These are phyloP conservation scores for Eleginops maclovinus DNA, from an alignment of 2,113 vertebrate genomes.

Conservation along the genomic window DNA sequence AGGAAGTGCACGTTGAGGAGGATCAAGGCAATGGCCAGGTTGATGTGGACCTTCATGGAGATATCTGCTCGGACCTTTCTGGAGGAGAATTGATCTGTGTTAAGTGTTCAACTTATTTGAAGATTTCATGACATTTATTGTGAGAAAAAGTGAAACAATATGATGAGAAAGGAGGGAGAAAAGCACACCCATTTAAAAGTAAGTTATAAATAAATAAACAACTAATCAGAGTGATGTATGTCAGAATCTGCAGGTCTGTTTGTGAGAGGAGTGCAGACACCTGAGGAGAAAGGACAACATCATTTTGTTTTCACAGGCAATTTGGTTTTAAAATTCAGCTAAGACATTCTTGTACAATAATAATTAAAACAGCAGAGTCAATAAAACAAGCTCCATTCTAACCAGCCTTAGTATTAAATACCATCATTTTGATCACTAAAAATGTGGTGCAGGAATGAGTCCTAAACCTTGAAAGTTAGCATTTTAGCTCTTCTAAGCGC, in stretches of 20 bases:
- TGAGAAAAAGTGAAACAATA: not conserved
- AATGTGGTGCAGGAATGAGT: no score
- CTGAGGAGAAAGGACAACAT: conserved; percentile 31
- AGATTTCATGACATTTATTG: not conserved
- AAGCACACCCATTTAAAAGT: not conserved
- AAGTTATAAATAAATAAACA: conserved; percentile 17
- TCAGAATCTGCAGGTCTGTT: conserved; percentile 1
- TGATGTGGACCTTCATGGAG: conserved; percentile 71
- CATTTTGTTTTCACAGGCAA: not conserved
- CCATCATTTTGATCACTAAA: not conserved
- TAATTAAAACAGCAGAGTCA: no score
- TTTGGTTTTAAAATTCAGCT: not conserved
- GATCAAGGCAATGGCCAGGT: conserved; percentile 64
- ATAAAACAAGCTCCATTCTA: not conserved
- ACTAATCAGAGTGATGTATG: conserved; percentile 50
- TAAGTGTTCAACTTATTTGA: no score
- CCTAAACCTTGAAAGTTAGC: no score
- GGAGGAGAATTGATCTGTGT: not conserved
- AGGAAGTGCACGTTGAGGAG: conserved; percentile 74
- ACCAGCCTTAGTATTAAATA: not conserved
- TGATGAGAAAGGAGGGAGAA: not conserved
- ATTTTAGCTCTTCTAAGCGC: no score
- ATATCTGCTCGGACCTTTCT: conserved; percentile 53
- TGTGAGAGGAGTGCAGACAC: accelerated
- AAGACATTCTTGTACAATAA: not conserved